Base-by-base conservation (phyloP, 2,888 invertebrate genomes). In the Coleophora flavipennella region DNA sequence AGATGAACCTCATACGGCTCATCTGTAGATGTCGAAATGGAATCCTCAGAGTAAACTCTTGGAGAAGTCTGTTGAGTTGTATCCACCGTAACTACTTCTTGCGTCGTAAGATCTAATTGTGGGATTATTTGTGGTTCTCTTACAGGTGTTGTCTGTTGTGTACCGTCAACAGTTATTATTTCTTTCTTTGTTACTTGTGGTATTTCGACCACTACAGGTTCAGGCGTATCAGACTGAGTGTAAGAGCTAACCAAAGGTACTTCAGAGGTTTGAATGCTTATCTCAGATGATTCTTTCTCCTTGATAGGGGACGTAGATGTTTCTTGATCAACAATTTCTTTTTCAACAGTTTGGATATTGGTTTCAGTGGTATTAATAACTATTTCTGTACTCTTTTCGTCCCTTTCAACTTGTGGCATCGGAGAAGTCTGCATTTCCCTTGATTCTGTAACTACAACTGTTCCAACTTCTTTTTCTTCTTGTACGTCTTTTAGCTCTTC, bases 1-100 rank as follows among this genome's bases (percentile, higher is more conserved):
- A 89, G 76, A 48, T 88, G 86, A n/a, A 89, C 80, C 76, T 89
- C 89, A 49, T 86, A 89, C 10, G 86, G 81, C 48, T 86, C 87
- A 45, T 86, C 87, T 3, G 80, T 80, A 1, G 86, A 85, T 39
- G 83, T 83, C 3, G 85, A 78, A 39, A 83, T 73, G 0, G 81
- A 81, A 49, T 80, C 79, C 48, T 83, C 85, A 37, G 88, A 87
- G 28, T 77, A 70, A 11, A 84, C 66, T 46, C 88, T 85, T 2
- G 91, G 89, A 20, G 88, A 87, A 10, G 91, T 90, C 69, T 89
- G 77, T 59, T 73, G 52, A 36, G 57, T 59, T 34, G 46, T 63
- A 25, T 76, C 74, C 10, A 65, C 51, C 11, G 67, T 67, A 1
- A 56, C 12, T 6, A 58, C 38, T 48, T 69, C 63, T 46, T 45